Base-by-base conservation (phyloP, 2,113 vertebrate species). In the Hydrolagus affinis region DNA sequence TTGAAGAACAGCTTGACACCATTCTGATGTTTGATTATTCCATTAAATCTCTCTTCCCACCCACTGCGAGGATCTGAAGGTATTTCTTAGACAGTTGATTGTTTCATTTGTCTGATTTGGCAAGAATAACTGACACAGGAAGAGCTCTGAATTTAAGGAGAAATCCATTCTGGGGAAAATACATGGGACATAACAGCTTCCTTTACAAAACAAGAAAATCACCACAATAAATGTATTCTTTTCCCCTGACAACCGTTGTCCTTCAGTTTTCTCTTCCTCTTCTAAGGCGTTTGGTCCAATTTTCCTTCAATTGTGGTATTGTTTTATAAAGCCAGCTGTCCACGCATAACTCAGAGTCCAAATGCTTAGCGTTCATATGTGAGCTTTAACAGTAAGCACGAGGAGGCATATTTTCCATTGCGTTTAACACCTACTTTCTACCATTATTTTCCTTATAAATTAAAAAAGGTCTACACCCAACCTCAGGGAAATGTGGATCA, bases 1-100 rank as follows among this genome's bases (percentile, higher is more conserved):
- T 83, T 83, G n/a, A 80, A 80, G 59, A 66, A 30, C n/a, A 30
- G 25, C 77, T 78, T 78, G 23, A 59, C 23, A 4, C 21, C n/a
- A 25, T 78, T 59, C n/a, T 14, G 28, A 21, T 83, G 25, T 83
- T 83, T 66, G 78, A 64, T 80, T 28, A 15, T 62, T 80, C 23
- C 14, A 80, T 64, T 80, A 64, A 62, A 6, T 25, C 28, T 21
- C 77, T 62, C 11, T 80, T 80, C 60, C 77, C 23, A 80, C n/a
- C 32, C 14, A 56, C n/a, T 11, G 23, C 17, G 25, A 60, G 77
- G 77, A 80, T 80, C 12, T 25, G 12, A 25, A 23, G 12, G 11
- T 62, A 78, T 60, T 25, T 3, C 19, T 74, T 78, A 25, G 57
- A 78, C 12, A 62, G 72, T 19, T 10, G 57, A 28, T 28, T 60